Base-by-base conservation (phyloP, 2,888 invertebrate genomes). In the Steinernema carpocapsae region DNA sequence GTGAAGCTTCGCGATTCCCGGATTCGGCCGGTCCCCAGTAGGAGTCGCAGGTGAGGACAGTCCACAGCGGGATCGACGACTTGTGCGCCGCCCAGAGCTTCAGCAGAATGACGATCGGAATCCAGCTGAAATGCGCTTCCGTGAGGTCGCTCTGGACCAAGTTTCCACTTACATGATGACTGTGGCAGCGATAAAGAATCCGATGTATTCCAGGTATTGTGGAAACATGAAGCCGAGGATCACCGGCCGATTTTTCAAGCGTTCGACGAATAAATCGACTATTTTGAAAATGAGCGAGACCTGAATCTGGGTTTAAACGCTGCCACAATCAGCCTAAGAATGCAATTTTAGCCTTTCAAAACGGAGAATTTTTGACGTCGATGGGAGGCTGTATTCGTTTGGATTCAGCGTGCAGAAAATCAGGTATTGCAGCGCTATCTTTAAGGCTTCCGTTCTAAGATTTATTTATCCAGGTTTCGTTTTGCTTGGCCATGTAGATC, bases 61-160 rank as follows among this genome's bases (percentile, higher is more conserved):
- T 56, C 56, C 56, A 56, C 22, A 56, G 6, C 26, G 56, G 56
- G 4, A 24, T 14, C 6, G 4, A 2, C 6, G 4, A 24, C 56
- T 56, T 22, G 12, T 56, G 22, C 26, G 56, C 56, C 26, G 4
- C 22, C 26, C 56, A 26, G 56, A 56, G 56, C 56, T 56, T 56
- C 56, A 24, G 22, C 26, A 19, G 24, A 4, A 56, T 7, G 6
- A 56, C 56, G 3, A 56, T 22, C 22, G 56, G 56, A 7, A 56
- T 56, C 56, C 56, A 56, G 24, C 56, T 56, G 43, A 56, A 56
- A 4, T n/a, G n/a, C n/a, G n/a, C n/a, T n/a, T n/a, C n/a, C n/a
- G n/a, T n/a, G n/a, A n/a, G n/a, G n/a, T n/a, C n/a, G n/a, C n/a
- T n/a, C n/a, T n/a, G n/a, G n/a, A n/a, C n/a, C n/a, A n/a, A n/a